A percentile compares a stretch with the other conserved stretches of the same genome.
phyloP scores from a whole-genome alignment of 2,113 vertebrate species.

The Coregonus clupeaformis region DNA sequence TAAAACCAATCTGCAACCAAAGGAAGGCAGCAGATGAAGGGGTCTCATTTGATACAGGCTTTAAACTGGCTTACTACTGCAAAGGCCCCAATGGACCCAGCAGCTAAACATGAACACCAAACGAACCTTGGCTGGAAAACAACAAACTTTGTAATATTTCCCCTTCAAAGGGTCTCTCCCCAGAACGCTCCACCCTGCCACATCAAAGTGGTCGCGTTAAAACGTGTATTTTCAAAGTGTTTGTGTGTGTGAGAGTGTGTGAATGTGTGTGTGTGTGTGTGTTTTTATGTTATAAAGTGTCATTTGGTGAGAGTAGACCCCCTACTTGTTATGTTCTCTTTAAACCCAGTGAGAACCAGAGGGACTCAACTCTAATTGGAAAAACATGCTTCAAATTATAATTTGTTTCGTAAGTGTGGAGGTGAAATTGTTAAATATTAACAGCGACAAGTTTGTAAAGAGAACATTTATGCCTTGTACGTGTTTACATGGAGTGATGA shows the following conservation, averaged over 20 bases:
- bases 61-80: conserved; percentile 36
- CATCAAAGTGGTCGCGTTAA: conserved; percentile 40
- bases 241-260: conserved; percentile 7
- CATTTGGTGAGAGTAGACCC: not conserved
- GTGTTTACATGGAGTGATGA: too few species aligned
- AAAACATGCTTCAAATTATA: not conserved
- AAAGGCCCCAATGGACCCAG: conserved; percentile 38
- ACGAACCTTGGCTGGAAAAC: conserved; percentile 52
- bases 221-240: not conserved
- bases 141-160: conserved; percentile 50
- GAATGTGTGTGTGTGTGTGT: not conserved
- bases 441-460: not conserved
- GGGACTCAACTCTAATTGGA: conserved; percentile 9
- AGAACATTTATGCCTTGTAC: not conserved
- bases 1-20: conserved; percentile 34
- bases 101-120: conserved; percentile 21
- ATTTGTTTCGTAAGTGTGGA: not conserved
- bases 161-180: conserved; percentile 46
- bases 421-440: not conserved
- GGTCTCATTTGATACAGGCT: conserved; percentile 44
- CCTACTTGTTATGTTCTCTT: not conserved
- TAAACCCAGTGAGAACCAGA: not conserved
- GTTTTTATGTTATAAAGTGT: not conserved
- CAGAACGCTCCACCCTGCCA: conserved; percentile 37
- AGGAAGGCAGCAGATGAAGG: conserved; percentile 42